Evolutionary conservation across 2,888 invertebrate genomes (phyloP).

Genomic region (Agelastica alni): DNA sequence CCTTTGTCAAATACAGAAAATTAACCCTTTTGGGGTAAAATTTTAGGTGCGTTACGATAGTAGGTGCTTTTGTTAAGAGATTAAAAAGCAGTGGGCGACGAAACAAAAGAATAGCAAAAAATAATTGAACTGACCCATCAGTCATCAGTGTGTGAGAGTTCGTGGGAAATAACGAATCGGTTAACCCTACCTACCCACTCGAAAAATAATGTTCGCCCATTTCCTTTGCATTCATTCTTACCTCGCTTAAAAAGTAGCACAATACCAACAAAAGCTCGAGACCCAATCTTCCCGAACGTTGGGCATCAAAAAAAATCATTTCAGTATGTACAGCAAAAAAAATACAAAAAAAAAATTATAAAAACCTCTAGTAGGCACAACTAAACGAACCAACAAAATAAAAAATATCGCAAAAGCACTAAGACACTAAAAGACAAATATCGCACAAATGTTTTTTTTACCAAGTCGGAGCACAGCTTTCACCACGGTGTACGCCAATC

Average conservation of each 20-base stretch:
- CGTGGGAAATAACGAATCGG: background rate
- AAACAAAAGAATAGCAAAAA: too few relatives aligned
- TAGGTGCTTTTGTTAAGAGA: too few relatives aligned
- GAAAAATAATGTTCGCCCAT: conserved; percentile 2
- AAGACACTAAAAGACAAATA: conserved; percentile 17
- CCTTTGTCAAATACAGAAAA: too few relatives aligned
- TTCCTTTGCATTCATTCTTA: conserved; percentile 5
- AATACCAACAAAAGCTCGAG: conserved; percentile 12
- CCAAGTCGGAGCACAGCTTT: conserved; percentile 18
- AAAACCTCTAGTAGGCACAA: conserved; percentile 11
- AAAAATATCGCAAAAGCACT: conserved; percentile 25
- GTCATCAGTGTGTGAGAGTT: too few relatives aligned
- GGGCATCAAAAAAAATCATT: conserved; percentile 4
- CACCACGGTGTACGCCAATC: background rate
- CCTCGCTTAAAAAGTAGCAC: conserved; percentile 5
- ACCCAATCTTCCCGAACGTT: background rate
- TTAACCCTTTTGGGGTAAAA: too few relatives aligned
- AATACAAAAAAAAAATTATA: conserved; percentile 3
- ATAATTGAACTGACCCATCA: too few relatives aligned
- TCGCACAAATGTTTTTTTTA: conserved; percentile 12
- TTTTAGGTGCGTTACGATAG: too few relatives aligned
- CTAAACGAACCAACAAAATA: conserved; percentile 22
- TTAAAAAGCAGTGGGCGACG: too few relatives aligned
- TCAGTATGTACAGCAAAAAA: conserved; percentile 11
- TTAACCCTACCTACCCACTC: background rate